These are phyloP conservation scores for Montipora capitata DNA, from an alignment of 92 coral and sea anemone genomes.

Conservation along the genomic window DNA sequence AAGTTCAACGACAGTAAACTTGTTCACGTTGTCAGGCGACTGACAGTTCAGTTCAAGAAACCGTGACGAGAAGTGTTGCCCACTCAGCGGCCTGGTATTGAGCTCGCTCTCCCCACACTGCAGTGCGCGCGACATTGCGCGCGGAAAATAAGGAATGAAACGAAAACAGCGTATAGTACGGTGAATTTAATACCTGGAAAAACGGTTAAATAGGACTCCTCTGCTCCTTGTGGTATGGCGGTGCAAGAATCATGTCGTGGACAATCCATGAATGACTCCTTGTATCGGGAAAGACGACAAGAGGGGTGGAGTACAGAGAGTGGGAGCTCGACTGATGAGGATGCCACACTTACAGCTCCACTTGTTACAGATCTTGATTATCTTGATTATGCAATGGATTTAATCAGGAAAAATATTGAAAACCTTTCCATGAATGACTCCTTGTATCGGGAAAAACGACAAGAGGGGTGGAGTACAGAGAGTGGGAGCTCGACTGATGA, in stretches of 20 bases:
- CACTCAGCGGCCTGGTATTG: too few species aligned
- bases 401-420: not conserved
- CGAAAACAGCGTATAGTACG: too few species aligned
- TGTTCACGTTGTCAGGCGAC: too few species aligned
- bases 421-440: slow-evolving; percentile 4
- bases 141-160: too few species aligned
- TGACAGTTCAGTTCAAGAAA: too few species aligned
- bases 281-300: slow-evolving; percentile 26
- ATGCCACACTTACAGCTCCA: slow-evolving; percentile 30
- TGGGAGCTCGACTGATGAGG: slow-evolving; percentile 57
- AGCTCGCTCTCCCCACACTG: too few species aligned
- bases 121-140: too few species aligned
- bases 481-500: slow-evolving; percentile 50
- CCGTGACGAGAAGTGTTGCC: too few species aligned
- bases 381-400: not conserved
- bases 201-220: too few species aligned
- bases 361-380: not conserved
- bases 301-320: slow-evolving; percentile 63
- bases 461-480: slow-evolving; percentile 63
- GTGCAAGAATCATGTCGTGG: not conserved
- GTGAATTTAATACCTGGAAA: too few species aligned
- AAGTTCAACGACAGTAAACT: too few species aligned
- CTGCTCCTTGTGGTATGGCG: slow-evolving; percentile 1
- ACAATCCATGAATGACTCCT: not conserved
- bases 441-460: slow-evolving; percentile 21